Percentiles rank a stretch among this genome's conserved stretches.
phyloP scores from a whole-genome alignment of 2,888 invertebrate species.

The Pollenia angustigena region DNA sequence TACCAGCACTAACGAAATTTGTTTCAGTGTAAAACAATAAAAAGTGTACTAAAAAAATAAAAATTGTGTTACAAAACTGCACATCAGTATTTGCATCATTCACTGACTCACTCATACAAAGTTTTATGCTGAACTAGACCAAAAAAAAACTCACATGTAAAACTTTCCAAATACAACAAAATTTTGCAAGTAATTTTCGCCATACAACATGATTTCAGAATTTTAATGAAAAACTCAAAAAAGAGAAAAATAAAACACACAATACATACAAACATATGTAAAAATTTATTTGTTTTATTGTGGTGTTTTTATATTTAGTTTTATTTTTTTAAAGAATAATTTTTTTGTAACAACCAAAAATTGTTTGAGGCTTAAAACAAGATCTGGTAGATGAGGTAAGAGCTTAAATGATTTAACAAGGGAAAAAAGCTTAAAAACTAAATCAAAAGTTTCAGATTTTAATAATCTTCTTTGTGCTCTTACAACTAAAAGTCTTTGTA shows the following conservation, averaged over 20 bases:
- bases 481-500: background rate
- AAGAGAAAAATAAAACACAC: constrained; percentile 4
- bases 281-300: constrained; percentile 15
- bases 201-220: constrained; percentile 52
- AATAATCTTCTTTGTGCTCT: background rate
- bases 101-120: no score
- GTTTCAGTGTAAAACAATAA: no score
- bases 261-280: no score
- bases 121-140: no score
- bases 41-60: no score
- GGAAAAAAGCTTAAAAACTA: background rate
- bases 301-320: constrained; percentile 1
- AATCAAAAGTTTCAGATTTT: constrained; percentile 17
- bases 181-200: constrained; percentile 63
- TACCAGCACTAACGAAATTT: no score
- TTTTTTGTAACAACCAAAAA: background rate
- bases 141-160: no score
- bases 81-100: constrained; percentile 25
- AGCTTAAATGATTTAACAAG: constrained; percentile 15
- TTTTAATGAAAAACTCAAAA: constrained; percentile 48
- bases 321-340: background rate
- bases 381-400: constrained; percentile 2
- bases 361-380: constrained; percentile 16
- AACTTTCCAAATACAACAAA: constrained; percentile 14
- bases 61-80: background rate